phyloP scores from a whole-genome alignment of 2,113 vertebrate genomes.

The Indri indri region DNA sequence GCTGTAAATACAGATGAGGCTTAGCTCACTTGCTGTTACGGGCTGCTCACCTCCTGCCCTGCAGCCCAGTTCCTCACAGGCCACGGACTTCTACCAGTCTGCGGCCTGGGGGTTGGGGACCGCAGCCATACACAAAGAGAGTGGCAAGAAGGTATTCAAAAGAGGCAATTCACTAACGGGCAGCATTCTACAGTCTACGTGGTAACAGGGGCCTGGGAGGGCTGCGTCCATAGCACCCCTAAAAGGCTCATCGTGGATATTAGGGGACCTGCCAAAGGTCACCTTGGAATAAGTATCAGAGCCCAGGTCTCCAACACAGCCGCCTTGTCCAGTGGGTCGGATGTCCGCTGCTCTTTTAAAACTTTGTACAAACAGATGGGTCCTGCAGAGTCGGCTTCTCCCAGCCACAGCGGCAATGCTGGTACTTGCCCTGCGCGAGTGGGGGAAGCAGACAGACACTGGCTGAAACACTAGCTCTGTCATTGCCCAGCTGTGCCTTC shows the following conservation, averaged over 20 bases:
- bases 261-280: neutral
- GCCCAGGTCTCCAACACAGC: neutral
- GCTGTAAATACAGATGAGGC: too few species aligned
- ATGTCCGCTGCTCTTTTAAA: neutral
- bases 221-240: neutral
- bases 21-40: too few species aligned
- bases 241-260: neutral
- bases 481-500: neutral
- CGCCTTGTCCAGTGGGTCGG: neutral
- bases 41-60: too few species aligned
- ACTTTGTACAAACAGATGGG: neutral
- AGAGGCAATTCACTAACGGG: neutral
- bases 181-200: neutral
- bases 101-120: too few species aligned
- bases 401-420: neutral
- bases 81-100: too few species aligned
- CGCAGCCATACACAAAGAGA: neutral
- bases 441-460: neutral
- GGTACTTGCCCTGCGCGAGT: neutral
- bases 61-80: too few species aligned
- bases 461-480: neutral
- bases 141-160: neutral
- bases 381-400: neutral
- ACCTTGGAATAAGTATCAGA: neutral
- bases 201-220: fast-evolving